These are phyloP conservation scores for Heliocidaris tuberculata DNA, from an alignment of 35 echinoderm and acorn worm genomes.

Conservation along the genomic window DNA sequence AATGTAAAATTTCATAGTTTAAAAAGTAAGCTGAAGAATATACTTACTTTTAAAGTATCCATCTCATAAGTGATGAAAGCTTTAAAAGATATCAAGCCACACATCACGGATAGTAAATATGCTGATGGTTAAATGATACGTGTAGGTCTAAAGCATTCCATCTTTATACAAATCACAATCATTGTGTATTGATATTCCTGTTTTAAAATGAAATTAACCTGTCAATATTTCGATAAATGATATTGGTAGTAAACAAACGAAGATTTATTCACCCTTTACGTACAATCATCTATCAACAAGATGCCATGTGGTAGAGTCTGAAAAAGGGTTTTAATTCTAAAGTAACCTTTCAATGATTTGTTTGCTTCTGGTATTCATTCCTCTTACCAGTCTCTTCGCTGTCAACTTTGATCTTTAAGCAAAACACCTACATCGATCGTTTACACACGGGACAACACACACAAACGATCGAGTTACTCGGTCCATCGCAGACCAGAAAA, in stretches of 20 bases:
- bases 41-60: no score
- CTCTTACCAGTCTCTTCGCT: background rate
- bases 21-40: no score
- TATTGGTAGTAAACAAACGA: background rate
- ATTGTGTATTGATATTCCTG: background rate
- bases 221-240: background rate
- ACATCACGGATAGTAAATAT: background rate
- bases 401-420: conserved; percentile 3
- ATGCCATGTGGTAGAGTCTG: background rate
- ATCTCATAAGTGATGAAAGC: no score
- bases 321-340: background rate
- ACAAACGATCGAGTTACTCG: conserved; percentile 9
- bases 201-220: no score
- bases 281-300: background rate
- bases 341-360: conserved; percentile 2
- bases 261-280: background rate
- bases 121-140: background rate
- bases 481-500: background rate
- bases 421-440: conserved; percentile 9
- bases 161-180: background rate
- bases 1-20: no score
- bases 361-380: background rate
- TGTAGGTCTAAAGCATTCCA: background rate
- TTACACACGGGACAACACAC: background rate
- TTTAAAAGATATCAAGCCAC: no score